Evolutionary conservation across 1,140 invertebrate genomes (phyloP).

Genomic region (Protaetia brevitarsis): DNA sequence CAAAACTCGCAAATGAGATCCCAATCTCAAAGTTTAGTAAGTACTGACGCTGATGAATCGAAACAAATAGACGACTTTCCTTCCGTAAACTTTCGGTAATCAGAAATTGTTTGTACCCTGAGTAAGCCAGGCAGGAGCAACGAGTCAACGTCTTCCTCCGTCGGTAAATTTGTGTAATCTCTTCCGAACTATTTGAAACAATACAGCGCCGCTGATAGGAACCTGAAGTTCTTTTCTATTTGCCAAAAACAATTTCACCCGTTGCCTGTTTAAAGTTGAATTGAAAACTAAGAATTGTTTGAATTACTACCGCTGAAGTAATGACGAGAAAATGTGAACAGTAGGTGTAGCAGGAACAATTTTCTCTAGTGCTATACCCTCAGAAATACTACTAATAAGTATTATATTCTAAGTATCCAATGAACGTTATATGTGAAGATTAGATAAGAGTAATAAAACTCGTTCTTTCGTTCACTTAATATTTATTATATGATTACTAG

Average conservation of each 20-base stretch:
- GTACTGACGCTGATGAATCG: neutral
- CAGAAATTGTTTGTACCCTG: neutral
- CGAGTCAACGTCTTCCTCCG: neutral
- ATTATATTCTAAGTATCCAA: too few species aligned
- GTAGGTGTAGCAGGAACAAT: too few species aligned
- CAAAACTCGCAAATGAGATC: neutral
- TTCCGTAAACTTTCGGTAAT: neutral
- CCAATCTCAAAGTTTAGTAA: neutral
- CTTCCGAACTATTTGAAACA: slow-evolving; percentile 5
- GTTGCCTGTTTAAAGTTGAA: neutral
- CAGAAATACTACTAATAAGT: too few species aligned
- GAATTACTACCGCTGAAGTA: neutral
- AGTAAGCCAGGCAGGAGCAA: neutral
- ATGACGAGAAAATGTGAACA: too few species aligned
- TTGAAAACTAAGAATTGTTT: slow-evolving; percentile 2
- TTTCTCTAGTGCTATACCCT: too few species aligned
- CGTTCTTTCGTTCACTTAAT: too few species aligned
- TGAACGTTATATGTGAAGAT: too few species aligned
- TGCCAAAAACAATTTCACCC: neutral
- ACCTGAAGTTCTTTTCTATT: neutral
- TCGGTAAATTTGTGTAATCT: slow-evolving; percentile 9
- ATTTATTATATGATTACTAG: too few species aligned
- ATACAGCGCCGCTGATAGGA: neutral
- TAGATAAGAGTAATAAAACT: too few species aligned
- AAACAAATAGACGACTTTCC: neutral